These are phyloP conservation scores for Poeciliopsis occidentalis DNA, from an alignment of 2,113 vertebrate genomes.

Conservation along the genomic window DNA sequence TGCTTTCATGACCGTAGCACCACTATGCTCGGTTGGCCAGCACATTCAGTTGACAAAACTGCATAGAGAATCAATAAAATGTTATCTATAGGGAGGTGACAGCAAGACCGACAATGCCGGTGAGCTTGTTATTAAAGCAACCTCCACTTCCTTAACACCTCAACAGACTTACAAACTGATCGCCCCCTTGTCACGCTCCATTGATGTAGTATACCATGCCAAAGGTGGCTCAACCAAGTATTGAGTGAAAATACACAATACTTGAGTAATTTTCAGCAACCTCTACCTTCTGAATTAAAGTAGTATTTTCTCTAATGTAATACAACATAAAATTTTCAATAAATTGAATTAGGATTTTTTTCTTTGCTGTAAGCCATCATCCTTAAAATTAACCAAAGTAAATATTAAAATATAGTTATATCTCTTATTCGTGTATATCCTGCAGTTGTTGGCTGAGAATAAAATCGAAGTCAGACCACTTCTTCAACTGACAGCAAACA, in stretches of 20 bases:
- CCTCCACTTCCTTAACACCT: not conserved
- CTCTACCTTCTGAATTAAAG: no score
- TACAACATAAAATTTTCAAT: no score
- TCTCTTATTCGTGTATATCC: no score
- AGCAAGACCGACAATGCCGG: not conserved
- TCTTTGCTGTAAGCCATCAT: no score
- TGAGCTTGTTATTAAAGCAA: not conserved
- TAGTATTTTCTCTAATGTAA: no score
- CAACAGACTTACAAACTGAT: not conserved
- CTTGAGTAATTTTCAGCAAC: no score
- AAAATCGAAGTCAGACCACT: slow-evolving; percentile 9
- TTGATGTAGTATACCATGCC: not conserved
- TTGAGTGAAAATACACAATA: no score
- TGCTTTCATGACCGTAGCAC: not conserved
- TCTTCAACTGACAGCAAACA: slow-evolving; percentile 39
- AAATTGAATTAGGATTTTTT: no score
- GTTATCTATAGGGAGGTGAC: not conserved
- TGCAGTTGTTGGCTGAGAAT: not conserved
- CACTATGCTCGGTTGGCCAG: not conserved
- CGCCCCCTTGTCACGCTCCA: not conserved
- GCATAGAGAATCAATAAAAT: not conserved
- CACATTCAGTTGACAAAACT: not conserved
- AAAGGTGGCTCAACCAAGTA: not conserved
- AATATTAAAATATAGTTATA: no score
- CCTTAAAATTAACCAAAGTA: no score